Conservation (phyloP, 35 echinoderm and acorn worm species). For the Heliocidaris tuberculata region DNA sequence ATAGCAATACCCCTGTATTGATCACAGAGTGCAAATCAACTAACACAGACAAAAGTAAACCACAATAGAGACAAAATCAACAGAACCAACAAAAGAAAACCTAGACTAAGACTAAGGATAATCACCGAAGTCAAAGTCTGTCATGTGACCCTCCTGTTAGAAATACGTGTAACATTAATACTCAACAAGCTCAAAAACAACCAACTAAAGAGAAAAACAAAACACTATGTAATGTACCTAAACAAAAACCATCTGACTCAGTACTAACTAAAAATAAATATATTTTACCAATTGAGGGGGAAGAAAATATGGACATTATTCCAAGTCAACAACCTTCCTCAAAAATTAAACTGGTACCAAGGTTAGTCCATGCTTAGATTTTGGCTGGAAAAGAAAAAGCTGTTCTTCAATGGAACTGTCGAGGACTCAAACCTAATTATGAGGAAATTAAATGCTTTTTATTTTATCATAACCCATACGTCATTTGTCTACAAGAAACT, state of each 20-base stretch:
- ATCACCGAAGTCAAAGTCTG: background rate
- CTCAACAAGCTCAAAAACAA: background rate
- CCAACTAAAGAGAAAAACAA: constrained; percentile 12
- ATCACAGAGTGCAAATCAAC: background rate
- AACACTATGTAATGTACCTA: background rate
- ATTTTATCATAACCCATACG: background rate
- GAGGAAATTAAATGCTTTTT: constrained; percentile 36
- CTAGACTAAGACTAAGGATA: background rate
- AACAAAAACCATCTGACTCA: background rate
- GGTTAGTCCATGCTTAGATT: background rate
- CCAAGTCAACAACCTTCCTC: background rate
- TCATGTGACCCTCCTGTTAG: background rate
- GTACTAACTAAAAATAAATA: background rate
- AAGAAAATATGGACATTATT: background rate
- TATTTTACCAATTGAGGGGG: background rate
- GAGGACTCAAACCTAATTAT: constrained; percentile 18
- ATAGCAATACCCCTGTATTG: background rate
- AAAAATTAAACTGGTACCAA: background rate
- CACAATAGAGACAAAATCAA: too few relatives aligned
- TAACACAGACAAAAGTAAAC: background rate
- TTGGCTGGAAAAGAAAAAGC: background rate
- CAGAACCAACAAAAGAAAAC: too few relatives aligned
- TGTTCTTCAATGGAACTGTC: too few relatives aligned
- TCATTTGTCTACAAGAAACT: constrained; percentile 39
- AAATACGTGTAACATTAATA: background rate